Evolutionary conservation across 1,140 invertebrate genomes (phyloP), one percentile per base, ranked within the genome.

Genomic region (Parasteatoda tepidariorum): DNA sequence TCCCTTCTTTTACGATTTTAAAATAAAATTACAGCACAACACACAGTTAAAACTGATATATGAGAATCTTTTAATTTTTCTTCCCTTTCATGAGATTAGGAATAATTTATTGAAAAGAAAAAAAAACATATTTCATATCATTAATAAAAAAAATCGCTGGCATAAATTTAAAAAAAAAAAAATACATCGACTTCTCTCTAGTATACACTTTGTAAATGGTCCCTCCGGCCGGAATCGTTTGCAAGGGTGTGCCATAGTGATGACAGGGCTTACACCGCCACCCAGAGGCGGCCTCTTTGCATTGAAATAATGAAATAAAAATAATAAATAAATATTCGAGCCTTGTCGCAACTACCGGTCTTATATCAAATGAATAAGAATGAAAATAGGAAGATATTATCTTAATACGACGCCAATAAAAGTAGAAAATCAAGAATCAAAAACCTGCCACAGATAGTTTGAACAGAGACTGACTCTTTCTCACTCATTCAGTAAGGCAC

Each of bases 221-320:
- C 61, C 61, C 61, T 64, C 24, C 22, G 18, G 18, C n/a, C n/a
- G n/a, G 31, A 30, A 64, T 30, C 26, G 26, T 64, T 24, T 64
- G 61, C 61, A 30, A 15, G 61, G 61, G 61, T 30, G 61, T 64
- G 61, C 61, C 61, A 31, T n/a, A n/a, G 61, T 64, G 61, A 64
- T 64, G 61, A 64, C 61, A 64, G 61, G 26, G 61, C 61, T 33
- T 64, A 30, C 61, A 31, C 61, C 61, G 61, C 61, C 61, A 64
- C 61, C 61, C 61, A 31, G 61, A 7, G 61, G 61, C 61, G 61
- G 61, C 61, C 24, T 64, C 61, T 31, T 64, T 64, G 24, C 26
- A 26, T 11, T n/a, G n/a, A 64, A n/a, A 30, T 22, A 7, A 59
- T n/a, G 57, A 59, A 59, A 59, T 7, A 59, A 59, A 59, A 59